phyloP scores from a whole-genome alignment of 2,113 vertebrate genomes.

The Mormyrus iriodes region DNA sequence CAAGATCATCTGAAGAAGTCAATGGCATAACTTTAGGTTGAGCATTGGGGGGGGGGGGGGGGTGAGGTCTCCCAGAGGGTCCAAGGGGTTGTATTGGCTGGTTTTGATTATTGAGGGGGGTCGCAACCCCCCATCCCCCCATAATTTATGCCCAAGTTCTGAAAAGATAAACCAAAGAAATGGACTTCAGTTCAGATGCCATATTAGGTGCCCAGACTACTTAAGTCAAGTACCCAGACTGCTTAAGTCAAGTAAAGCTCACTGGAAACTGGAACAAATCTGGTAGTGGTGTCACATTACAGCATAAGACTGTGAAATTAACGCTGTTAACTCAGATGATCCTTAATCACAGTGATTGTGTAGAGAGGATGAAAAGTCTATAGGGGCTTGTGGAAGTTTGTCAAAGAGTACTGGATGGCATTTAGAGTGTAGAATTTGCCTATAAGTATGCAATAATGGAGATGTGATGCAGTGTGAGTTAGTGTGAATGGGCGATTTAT shows the following conservation, averaged over 20 bases:
- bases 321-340: not conserved
- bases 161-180: not conserved
- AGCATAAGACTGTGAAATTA: not conserved
- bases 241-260: not conserved
- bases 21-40: too few relatives aligned
- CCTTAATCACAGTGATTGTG: not conserved
- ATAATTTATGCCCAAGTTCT: too few relatives aligned
- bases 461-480: not conserved
- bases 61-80: too few relatives aligned
- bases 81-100: too few relatives aligned
- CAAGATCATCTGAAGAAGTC: not conserved
- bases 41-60: too few relatives aligned
- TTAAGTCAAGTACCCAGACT: not conserved
- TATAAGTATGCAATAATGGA: not conserved
- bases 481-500: not conserved
- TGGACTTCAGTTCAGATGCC: not conserved
- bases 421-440: not conserved
- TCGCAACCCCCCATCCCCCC: too few relatives aligned
- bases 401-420: not conserved
- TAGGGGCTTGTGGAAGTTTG: not conserved
- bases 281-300: not conserved
- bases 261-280: not conserved
- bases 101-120: too few relatives aligned
- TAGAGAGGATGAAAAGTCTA: not conserved
- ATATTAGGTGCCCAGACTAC: not conserved